A percentile compares a stretch with the other conserved stretches of the same genome.
Evolutionary conservation across 2,113 vertebrate species (phyloP).

Genomic region (Hirundichthys speculiger): DNA sequence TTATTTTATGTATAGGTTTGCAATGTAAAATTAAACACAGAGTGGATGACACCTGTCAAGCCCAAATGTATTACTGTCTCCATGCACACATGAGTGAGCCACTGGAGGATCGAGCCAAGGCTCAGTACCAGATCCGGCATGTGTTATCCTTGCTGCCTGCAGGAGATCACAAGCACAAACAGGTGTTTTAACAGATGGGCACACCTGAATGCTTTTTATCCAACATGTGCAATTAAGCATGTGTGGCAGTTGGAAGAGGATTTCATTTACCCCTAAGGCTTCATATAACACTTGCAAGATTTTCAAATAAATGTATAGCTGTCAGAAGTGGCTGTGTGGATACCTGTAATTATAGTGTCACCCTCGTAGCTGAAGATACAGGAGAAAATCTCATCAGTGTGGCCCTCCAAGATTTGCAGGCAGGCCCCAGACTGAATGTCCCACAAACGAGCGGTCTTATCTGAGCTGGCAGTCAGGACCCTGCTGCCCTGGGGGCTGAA

Average conservation of each 20-base stretch:
- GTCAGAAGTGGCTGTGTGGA: constrained; percentile 4
- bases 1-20: not conserved
- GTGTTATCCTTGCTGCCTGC: constrained; percentile 97
- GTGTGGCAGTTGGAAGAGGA: constrained; percentile 8
- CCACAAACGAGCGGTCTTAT: constrained; percentile 95
- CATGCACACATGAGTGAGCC: not conserved
- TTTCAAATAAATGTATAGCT: constrained; percentile 5
- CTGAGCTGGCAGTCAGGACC: constrained; percentile 90
- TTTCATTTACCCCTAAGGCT: constrained; percentile 13
- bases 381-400: constrained; percentile 93
- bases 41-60: not conserved
- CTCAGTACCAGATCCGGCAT: constrained; percentile 93
- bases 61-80: not conserved
- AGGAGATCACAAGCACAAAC: constrained; percentile 50
- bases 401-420: constrained; percentile 90
- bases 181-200: constrained; percentile 43
- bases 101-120: constrained; percentile 2
- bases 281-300: not conserved
- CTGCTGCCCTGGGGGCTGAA: constrained; percentile 92
- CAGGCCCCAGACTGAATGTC: constrained; percentile 88
- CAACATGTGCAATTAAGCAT: constrained; percentile 44
- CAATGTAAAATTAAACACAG: not conserved
- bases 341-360: constrained; percentile 84
- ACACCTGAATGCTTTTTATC: constrained; percentile 32
- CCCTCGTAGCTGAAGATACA: constrained; percentile 95